A percentile compares a stretch with the other conserved stretches of the same genome.
phyloP scores from a whole-genome alignment of 2,888 invertebrate species.

The Drosophila rellima region DNA sequence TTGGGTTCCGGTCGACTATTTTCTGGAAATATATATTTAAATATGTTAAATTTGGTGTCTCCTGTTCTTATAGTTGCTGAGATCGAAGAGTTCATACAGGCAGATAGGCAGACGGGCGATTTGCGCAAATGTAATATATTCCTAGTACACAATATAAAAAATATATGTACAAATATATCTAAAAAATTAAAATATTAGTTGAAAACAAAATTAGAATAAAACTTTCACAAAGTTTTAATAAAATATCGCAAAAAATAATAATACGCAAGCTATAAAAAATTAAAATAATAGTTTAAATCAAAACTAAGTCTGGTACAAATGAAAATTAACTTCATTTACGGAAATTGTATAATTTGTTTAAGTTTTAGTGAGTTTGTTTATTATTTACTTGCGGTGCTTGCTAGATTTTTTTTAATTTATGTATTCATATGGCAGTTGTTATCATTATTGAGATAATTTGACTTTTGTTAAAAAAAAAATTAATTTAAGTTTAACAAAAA shows the following conservation, averaged over 20 bases:
- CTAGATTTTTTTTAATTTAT: constrained; percentile 19
- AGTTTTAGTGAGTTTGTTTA: constrained; percentile 17
- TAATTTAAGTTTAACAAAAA: constrained; percentile 51
- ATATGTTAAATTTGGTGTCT: not conserved
- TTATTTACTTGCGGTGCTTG: constrained; percentile 12
- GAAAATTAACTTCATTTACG: not conserved
- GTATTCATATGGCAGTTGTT: constrained; percentile 73
- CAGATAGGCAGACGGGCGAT: not conserved
- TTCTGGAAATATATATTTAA: not conserved
- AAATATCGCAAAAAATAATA: constrained; percentile 36
- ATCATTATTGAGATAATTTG: constrained; percentile 73
- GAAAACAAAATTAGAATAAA: constrained; percentile 44
- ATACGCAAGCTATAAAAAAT: constrained; percentile 16
- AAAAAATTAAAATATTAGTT: constrained; percentile 6
- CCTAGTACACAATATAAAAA: not conserved
- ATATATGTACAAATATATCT: constrained; percentile 16
- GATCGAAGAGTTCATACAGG: not conserved
- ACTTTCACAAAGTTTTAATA: constrained; percentile 40
- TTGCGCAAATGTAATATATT: not conserved
- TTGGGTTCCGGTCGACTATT: not conserved
- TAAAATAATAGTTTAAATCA: constrained; percentile 6
- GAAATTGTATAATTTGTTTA: not conserved
- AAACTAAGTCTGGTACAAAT: constrained; percentile 1
- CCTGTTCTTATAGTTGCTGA: too few relatives aligned
- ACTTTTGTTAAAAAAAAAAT: constrained; percentile 64